A percentile compares a stretch with the other conserved stretches of the same genome.
These are phyloP conservation scores for Parapsyche elsis DNA, from an alignment of 1,140 invertebrate genomes.

Conservation along the genomic window DNA sequence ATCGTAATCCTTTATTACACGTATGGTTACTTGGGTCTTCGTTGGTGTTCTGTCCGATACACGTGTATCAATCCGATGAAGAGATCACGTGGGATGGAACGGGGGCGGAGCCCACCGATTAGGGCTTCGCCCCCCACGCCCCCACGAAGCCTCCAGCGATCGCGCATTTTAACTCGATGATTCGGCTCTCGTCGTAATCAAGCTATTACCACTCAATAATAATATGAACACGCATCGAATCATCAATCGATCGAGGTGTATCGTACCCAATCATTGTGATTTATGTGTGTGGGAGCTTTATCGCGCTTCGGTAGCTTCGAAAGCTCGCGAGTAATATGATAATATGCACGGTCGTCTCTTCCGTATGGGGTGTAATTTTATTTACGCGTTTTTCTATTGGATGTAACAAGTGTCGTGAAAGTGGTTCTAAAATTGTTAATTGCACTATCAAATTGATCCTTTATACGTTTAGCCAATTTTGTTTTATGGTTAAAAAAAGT, in stretches of 20 bases:
- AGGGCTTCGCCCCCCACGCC: slow-evolving; percentile 35
- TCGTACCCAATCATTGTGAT: too few species aligned
- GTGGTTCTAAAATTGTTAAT: too few species aligned
- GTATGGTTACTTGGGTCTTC: background rate
- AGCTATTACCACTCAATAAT: slow-evolving; percentile 10
- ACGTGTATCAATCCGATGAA: slow-evolving; percentile 30
- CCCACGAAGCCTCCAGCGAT: background rate
- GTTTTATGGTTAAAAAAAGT: too few species aligned
- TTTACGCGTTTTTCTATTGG: too few species aligned
- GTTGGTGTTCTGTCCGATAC: slow-evolving; percentile 23
- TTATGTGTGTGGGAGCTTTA: too few species aligned
- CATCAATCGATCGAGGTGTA: background rate
- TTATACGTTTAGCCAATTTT: too few species aligned
- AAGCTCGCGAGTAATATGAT: too few species aligned
- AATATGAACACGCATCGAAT: background rate
- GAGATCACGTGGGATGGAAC: slow-evolving; percentile 26
- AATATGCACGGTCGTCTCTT: too few species aligned
- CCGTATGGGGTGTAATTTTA: too few species aligned
- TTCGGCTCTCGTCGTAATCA: background rate
- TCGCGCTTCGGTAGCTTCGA: too few species aligned
- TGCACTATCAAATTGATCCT: too few species aligned
- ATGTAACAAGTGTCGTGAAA: too few species aligned
- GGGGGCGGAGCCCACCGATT: slow-evolving; percentile 35
- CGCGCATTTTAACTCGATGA: slow-evolving; percentile 15
- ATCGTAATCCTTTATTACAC: background rate